phyloP scores from a whole-genome alignment of 2,888 invertebrate genomes.

The Drosophila merina region DNA sequence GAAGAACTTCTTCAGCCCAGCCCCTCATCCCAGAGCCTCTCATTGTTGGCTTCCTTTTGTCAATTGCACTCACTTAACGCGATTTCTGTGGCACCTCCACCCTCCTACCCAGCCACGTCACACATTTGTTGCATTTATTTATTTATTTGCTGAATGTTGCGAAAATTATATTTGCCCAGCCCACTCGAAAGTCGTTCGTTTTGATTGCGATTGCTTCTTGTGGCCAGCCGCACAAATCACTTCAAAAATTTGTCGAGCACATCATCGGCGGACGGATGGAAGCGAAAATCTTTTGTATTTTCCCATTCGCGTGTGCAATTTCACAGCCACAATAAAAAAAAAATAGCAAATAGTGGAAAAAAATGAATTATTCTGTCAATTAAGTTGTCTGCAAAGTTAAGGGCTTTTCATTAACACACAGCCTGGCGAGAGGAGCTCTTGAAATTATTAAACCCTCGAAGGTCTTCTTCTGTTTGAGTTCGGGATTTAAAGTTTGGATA shows the following conservation, averaged over 20 bases:
- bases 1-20: constrained; percentile 54
- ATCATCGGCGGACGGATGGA: constrained; percentile 2
- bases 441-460: constrained; percentile 2
- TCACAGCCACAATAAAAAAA: constrained; percentile 17
- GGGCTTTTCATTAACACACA: constrained; percentile 47
- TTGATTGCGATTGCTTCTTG: constrained; percentile 58
- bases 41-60: constrained; percentile 72
- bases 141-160: constrained; percentile 65
- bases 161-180: constrained; percentile 80
- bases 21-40: constrained; percentile 45
- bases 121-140: constrained; percentile 62
- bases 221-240: constrained; percentile 65
- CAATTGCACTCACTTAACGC: constrained; percentile 75
- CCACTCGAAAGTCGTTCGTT: constrained; percentile 54
- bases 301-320: constrained; percentile 41
- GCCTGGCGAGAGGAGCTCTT: neutral
- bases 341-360: constrained; percentile 2
- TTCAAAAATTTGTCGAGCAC: constrained; percentile 53
- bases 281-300: constrained; percentile 43
- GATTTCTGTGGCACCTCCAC: constrained; percentile 12
- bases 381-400: constrained; percentile 56
- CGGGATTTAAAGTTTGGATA: neutral
- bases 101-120: neutral
- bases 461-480: neutral
- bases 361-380: constrained; percentile 38